phyloP scores from a whole-genome alignment of 2,797 vertebrate genomes.

The Esox masquinongy region DNA sequence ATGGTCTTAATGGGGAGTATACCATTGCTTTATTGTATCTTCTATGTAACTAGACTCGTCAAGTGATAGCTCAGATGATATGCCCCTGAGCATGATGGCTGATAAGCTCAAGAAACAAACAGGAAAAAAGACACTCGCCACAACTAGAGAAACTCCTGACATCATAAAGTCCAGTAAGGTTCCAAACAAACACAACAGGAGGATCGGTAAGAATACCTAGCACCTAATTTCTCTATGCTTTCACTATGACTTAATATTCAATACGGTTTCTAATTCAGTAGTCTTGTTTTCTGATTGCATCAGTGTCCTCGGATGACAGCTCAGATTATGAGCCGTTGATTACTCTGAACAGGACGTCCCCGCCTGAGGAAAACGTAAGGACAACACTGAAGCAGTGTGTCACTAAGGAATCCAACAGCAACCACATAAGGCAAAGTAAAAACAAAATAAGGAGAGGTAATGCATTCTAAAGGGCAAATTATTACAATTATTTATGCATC shows the following conservation, averaged over 20 bases:
- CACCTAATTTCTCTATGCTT: slow-evolving; percentile 13
- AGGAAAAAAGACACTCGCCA: background rate
- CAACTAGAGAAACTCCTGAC: background rate
- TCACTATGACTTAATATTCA: background rate
- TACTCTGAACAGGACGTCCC: slow-evolving; percentile 18
- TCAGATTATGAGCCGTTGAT: slow-evolving; percentile 51
- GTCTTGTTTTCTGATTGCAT: slow-evolving; percentile 6
- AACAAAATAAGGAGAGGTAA: background rate
- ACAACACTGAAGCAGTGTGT: slow-evolving; percentile 15
- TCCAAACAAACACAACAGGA: slow-evolving; percentile 43
- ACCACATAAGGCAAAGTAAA: background rate
- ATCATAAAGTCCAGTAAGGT: slow-evolving; percentile 39
- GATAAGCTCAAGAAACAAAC: slow-evolving; percentile 37
- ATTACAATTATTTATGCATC: background rate
- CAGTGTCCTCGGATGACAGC: slow-evolving; percentile 48
- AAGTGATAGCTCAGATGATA: slow-evolving; percentile 52
- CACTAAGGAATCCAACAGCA: background rate
- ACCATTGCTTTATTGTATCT: background rate
- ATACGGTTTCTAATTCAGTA: background rate
- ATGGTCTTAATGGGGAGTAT: background rate
- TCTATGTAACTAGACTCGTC: slow-evolving; percentile 38
- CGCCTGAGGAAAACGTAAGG: slow-evolving; percentile 18
- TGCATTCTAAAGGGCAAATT: background rate
- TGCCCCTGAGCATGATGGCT: slow-evolving; percentile 42
- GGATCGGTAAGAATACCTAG: background rate